Conservation (phyloP, 2,888 invertebrate species). For the Plebejus melissa region DNA sequence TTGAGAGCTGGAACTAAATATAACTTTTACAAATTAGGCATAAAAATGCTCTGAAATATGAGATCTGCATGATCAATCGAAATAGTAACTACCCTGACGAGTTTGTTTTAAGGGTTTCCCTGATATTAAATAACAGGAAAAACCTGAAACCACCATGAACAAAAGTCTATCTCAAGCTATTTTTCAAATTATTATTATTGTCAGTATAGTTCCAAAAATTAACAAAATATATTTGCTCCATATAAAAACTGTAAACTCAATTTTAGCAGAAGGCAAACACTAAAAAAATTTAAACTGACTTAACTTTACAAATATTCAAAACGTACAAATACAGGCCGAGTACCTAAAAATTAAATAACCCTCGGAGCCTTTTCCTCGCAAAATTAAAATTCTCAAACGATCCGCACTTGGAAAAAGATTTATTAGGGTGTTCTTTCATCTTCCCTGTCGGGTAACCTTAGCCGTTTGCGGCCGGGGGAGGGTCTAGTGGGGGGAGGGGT, state of each 20-base stretch:
- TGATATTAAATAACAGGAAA: background rate
- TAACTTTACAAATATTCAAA: slow-evolving; percentile 25
- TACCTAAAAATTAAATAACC: slow-evolving; percentile 38
- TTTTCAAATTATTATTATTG: background rate
- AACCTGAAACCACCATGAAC: no score
- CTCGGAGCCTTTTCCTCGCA: slow-evolving; percentile 49
- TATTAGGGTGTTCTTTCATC: slow-evolving; percentile 75
- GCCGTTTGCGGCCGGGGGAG: slow-evolving; percentile 61
- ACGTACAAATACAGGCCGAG: slow-evolving; percentile 28
- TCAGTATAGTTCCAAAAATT: background rate
- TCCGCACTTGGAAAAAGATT: slow-evolving; percentile 76
- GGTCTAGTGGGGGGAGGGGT: slow-evolving; percentile 45
- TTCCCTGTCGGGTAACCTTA: slow-evolving; percentile 70
- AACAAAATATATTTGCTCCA: background rate
- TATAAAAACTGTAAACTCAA: background rate
- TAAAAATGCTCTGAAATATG: background rate
- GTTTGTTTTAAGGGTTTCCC: background rate
- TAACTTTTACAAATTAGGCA: background rate
- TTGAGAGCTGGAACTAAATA: background rate
- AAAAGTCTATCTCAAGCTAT: no score
- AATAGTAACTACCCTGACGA: no score
- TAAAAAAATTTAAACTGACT: slow-evolving; percentile 1
- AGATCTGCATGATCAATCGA: background rate
- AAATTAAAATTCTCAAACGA: slow-evolving; percentile 77
- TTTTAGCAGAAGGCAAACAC: slow-evolving; percentile 9